These are phyloP conservation scores for Leptosomus discolor DNA, from an alignment of 2,113 vertebrate species.

Conservation along the genomic window DNA sequence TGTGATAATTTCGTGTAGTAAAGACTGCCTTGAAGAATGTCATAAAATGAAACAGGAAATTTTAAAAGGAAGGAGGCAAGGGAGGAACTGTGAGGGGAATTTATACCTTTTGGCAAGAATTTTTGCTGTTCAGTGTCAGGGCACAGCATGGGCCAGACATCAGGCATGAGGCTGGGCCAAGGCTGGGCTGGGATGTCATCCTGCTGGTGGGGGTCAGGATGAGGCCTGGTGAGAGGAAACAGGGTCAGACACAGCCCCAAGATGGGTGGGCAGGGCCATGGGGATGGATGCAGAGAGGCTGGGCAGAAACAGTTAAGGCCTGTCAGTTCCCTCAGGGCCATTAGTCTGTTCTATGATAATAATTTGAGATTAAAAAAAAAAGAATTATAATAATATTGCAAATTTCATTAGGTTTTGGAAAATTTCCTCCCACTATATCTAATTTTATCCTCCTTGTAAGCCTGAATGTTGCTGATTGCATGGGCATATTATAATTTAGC, in stretches of 20 bases:
- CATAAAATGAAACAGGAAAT: background rate
- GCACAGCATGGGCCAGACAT: background rate
- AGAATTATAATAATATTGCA: background rate
- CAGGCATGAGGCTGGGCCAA: too few species aligned
- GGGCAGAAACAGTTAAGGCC: background rate
- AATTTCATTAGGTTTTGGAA: conserved; percentile 1
- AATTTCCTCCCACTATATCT: background rate
- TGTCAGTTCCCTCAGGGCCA: background rate
- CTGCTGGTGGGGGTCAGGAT: fast-evolving
- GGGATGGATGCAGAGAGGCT: background rate
- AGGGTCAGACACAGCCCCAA: background rate
- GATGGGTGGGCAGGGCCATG: background rate
- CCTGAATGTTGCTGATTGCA: conserved; percentile 6
- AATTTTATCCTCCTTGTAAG: conserved; percentile 19
- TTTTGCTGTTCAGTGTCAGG: background rate
- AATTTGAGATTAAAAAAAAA: background rate
- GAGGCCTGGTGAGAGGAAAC: background rate
- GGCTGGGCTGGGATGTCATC: background rate
- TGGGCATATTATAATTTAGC: background rate
- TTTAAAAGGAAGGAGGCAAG: background rate
- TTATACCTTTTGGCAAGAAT: background rate
- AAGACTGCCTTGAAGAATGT: background rate
- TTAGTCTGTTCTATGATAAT: background rate
- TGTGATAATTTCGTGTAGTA: background rate
- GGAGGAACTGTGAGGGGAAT: background rate